A percentile compares a stretch with the other conserved stretches of the same genome.
phyloP scores from a whole-genome alignment of 2,888 invertebrate species.

The Erannis defoliaria region DNA sequence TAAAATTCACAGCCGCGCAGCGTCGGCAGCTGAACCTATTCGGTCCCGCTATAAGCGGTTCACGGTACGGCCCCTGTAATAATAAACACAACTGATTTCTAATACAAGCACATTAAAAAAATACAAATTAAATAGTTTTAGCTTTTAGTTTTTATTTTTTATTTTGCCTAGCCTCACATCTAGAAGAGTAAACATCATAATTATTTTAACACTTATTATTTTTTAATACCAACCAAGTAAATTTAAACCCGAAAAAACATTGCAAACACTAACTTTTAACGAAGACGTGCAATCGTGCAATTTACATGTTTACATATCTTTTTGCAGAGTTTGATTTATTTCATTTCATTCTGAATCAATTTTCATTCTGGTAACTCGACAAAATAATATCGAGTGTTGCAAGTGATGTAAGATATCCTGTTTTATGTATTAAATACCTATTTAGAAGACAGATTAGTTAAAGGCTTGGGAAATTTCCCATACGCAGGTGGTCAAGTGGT shows the following conservation, averaged over 20 bases:
- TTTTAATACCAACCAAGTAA: constrained; percentile 2
- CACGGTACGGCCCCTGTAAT: no score
- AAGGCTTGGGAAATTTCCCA: no score
- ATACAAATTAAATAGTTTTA: no score
- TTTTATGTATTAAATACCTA: no score
- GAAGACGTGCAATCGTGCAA: constrained; percentile 14
- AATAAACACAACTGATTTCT: no score
- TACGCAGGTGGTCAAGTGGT: no score
- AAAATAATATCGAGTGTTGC: neutral
- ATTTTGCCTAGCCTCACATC: constrained; percentile 2
- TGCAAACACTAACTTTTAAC: constrained; percentile 19
- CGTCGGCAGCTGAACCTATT: no score
- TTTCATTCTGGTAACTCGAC: constrained; percentile 1
- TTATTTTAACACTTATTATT: constrained; percentile 7
- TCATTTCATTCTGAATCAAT: constrained; percentile 12
- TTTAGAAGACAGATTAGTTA: no score
- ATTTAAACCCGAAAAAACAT: constrained; percentile 22
- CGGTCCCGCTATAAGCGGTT: no score
- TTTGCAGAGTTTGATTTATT: constrained; percentile 22
- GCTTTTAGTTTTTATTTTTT: no score
- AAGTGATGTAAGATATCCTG: neutral
- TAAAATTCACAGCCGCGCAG: no score
- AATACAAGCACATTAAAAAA: no score
- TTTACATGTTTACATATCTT: constrained; percentile 24
- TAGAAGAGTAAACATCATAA: neutral